Evolutionary conservation across 2,113 vertebrate species (phyloP).

Genomic region (Megaceryle maxima): DNA sequence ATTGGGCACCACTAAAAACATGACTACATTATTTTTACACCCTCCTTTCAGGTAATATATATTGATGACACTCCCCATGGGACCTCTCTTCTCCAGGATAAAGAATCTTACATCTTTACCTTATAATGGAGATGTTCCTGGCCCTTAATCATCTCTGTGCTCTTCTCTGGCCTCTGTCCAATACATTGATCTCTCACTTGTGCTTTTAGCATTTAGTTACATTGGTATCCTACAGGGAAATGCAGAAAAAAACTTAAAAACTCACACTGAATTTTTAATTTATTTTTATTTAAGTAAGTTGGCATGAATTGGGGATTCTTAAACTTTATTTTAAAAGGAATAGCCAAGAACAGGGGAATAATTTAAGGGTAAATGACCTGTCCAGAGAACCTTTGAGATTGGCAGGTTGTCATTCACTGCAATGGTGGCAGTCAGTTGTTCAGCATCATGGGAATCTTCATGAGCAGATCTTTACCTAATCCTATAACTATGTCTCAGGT

Average conservation of each 20-base stretch:
- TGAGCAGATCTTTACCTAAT: background rate
- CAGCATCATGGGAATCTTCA: background rate
- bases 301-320: accelerated
- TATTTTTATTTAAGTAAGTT: background rate
- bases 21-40: background rate
- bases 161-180: background rate
- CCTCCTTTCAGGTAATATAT: background rate
- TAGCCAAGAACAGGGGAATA: background rate
- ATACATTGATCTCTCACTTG: background rate
- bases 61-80: background rate
- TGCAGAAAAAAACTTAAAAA: background rate
- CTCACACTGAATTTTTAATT: background rate
- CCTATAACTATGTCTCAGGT: background rate
- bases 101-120: background rate
- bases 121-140: background rate
- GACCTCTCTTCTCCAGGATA: background rate
- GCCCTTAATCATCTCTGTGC: background rate
- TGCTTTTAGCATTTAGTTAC: background rate
- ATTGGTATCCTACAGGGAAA: background rate
- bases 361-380: background rate
- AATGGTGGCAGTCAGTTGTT: background rate
- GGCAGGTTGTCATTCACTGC: background rate
- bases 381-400: background rate
- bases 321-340: background rate
- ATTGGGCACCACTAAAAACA: background rate